Percentiles rank a stretch among this genome's conserved stretches.
Evolutionary conservation across 2,113 vertebrate genomes (phyloP).

Genomic region (Tapirus terrestris): DNA sequence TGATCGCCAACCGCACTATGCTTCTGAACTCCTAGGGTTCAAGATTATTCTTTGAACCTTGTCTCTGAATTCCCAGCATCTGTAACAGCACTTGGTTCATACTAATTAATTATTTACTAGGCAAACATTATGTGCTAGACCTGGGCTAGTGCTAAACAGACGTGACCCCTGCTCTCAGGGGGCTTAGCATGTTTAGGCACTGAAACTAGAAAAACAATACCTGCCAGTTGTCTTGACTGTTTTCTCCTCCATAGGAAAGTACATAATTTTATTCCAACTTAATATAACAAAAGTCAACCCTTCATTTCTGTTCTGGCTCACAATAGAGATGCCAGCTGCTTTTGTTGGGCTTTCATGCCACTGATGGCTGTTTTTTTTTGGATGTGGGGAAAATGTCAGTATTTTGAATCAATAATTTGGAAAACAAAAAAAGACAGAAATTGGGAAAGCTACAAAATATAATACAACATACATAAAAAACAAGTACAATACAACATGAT

Average conservation of each 20-base stretch:
- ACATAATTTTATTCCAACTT: not conserved
- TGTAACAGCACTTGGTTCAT: not conserved
- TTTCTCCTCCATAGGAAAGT: not conserved
- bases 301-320: conserved; percentile 41
- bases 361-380: conserved; percentile 33
- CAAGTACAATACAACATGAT: not conserved
- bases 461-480: not conserved
- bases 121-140: not conserved
- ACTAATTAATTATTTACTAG: not conserved
- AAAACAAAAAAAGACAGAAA: not conserved
- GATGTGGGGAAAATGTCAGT: not conserved
- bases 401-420: conserved; percentile 43
- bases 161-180: not conserved
- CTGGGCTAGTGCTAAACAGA: not conserved
- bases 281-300: not conserved
- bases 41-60: not conserved
- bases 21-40: not conserved
- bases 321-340: not conserved
- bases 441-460: not conserved
- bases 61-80: not conserved
- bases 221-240: not conserved
- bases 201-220: not conserved
- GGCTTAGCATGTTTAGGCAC: not conserved
- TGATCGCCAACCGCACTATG: accelerated
- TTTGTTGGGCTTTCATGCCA: not conserved